Conservation (phyloP, 2,888 invertebrate species). For the Allacma fusca region DNA sequence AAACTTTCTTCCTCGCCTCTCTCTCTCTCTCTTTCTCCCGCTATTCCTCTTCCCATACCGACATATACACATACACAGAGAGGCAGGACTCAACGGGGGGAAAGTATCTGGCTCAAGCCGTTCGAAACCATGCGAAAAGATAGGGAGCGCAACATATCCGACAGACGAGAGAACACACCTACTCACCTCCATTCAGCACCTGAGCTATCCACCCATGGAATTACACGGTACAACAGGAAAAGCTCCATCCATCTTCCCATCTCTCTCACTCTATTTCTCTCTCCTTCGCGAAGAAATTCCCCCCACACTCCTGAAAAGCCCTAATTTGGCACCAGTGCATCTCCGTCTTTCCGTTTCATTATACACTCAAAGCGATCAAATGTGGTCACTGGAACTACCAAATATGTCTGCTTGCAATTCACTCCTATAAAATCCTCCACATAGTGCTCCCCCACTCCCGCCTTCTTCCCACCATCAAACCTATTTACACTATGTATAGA, state of each 20-base stretch:
- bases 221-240: background rate
- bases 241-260: slow-evolving; percentile 1
- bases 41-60: background rate
- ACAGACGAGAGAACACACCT: background rate
- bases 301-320: background rate
- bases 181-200: slow-evolving; percentile 2
- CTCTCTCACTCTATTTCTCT: background rate
- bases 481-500: too few relatives aligned
- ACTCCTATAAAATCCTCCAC: too few relatives aligned
- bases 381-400: background rate
- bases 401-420: background rate
- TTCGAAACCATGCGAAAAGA: slow-evolving; percentile 3
- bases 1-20: background rate
- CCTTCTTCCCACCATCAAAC: too few relatives aligned
- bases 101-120: background rate
- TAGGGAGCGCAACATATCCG: background rate
- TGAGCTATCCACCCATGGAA: slow-evolving; percentile 5
- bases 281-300: background rate
- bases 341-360: background rate
- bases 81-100: background rate
- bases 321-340: slow-evolving; percentile 1
- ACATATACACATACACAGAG: background rate
- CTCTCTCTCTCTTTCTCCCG: slow-evolving; percentile 11
- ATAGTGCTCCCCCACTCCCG: too few relatives aligned
- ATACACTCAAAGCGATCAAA: background rate